Conservation (phyloP, 2,797 vertebrate species). For the Alectoris magna region DNA sequence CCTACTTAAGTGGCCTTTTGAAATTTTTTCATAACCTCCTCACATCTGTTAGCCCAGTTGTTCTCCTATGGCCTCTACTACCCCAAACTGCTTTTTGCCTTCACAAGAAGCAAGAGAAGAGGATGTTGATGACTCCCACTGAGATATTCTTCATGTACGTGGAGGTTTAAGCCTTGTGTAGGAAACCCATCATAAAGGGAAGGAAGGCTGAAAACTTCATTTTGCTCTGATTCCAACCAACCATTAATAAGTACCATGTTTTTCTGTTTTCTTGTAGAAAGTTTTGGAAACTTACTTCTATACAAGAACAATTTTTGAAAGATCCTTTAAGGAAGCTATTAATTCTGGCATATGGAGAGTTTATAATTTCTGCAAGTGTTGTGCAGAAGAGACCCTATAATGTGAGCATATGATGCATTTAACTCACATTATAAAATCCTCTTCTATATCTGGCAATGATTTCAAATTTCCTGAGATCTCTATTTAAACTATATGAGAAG, state of each 20-base stretch:
- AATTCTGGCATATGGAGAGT: slow-evolving; percentile 60
- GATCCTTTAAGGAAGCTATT: slow-evolving; percentile 40
- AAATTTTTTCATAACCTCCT: background rate
- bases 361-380: slow-evolving; percentile 62
- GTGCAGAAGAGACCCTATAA: slow-evolving; percentile 52
- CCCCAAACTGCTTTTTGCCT: background rate
- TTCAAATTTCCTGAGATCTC: slow-evolving; percentile 46
- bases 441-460: slow-evolving; percentile 51
- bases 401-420: slow-evolving; percentile 53
- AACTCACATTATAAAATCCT: slow-evolving; percentile 48
- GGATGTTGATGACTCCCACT: background rate
- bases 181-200: background rate
- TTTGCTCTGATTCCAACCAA: background rate
- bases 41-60: background rate
- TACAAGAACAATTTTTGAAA: slow-evolving; percentile 25
- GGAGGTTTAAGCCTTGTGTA: background rate
- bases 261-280: slow-evolving; percentile 17
- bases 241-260: background rate
- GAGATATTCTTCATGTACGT: background rate
- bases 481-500: slow-evolving; percentile 47
- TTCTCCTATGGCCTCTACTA: background rate
- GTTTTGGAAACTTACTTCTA: slow-evolving; percentile 34
- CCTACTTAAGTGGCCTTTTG: background rate
- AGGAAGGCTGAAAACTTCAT: background rate
- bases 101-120: background rate